Conservation (phyloP, 2,888 invertebrate species). For the Corythucha ciliata region DNA sequence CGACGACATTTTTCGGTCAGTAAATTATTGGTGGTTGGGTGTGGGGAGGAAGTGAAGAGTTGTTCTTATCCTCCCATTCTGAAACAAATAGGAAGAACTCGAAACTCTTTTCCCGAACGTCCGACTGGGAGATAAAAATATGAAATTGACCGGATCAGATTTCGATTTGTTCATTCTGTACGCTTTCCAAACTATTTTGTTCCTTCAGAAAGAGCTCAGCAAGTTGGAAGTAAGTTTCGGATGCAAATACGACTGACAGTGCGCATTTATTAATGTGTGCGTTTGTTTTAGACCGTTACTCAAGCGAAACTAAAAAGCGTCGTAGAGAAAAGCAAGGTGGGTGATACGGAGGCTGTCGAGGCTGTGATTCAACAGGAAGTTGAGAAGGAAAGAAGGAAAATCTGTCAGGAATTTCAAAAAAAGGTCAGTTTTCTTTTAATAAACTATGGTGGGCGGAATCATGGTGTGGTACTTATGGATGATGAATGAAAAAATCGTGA, state of each 20-base stretch:
- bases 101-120: conserved; percentile 63
- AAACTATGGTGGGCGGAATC: too few relatives aligned
- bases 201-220: conserved; percentile 65
- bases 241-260: background rate
- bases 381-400: conserved; percentile 55
- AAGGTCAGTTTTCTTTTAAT: conserved; percentile 46
- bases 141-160: conserved; percentile 54
- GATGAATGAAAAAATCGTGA: too few relatives aligned
- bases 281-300: conserved; percentile 46
- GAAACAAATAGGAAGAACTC: conserved; percentile 47
- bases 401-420: conserved; percentile 61
- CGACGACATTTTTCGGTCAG: conserved; percentile 43
- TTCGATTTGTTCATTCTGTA: conserved; percentile 70
- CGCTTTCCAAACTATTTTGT: conserved; percentile 64
- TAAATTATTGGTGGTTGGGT: conserved; percentile 8
- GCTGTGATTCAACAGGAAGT: conserved; percentile 56
- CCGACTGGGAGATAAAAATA: conserved; percentile 55
- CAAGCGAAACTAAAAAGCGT: conserved; percentile 55
- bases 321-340: conserved; percentile 52
- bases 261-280: background rate
- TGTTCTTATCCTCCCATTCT: background rate
- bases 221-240: conserved; percentile 51
- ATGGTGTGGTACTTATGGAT: too few relatives aligned
- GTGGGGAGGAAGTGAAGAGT: background rate
- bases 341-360: conserved; percentile 45